phyloP scores from a whole-genome alignment of 2,888 invertebrate species.

The Macrostomum cliftonense region DNA sequence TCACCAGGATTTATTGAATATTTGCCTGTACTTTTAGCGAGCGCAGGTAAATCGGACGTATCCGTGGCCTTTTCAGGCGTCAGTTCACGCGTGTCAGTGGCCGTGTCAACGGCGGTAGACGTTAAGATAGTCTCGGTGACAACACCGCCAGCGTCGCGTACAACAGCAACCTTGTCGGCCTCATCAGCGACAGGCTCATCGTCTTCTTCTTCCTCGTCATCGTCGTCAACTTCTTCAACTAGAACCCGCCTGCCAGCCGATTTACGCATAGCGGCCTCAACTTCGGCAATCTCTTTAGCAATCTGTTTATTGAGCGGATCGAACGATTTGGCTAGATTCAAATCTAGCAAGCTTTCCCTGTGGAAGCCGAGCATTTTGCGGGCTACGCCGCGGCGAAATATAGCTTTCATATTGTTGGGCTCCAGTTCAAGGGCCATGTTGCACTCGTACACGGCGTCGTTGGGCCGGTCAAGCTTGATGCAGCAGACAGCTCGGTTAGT shows the following conservation, averaged over 20 bases:
- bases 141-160: neutral
- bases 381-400: conserved; percentile 24
- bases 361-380: neutral
- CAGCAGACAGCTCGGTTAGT: conserved; percentile 35
- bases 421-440: conserved; percentile 23
- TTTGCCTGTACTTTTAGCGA: too few relatives aligned
- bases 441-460: conserved; percentile 19
- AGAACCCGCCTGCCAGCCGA: neutral
- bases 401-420: conserved; percentile 28
- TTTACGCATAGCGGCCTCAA: neutral
- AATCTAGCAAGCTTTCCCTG: neutral
- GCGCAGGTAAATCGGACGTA: too few relatives aligned
- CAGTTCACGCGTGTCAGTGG: too few relatives aligned
- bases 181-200: neutral
- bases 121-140: too few relatives aligned
- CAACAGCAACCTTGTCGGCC: neutral
- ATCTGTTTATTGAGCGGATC: neutral
- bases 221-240: neutral
- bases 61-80: too few relatives aligned
- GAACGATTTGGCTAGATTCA: neutral
- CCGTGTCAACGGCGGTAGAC: too few relatives aligned
- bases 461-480: conserved; percentile 21
- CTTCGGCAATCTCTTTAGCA: neutral
- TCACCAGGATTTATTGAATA: too few relatives aligned
- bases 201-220: neutral